phyloP scores from a whole-genome alignment of 2,888 invertebrate species.

The Agrypnus murinus region DNA sequence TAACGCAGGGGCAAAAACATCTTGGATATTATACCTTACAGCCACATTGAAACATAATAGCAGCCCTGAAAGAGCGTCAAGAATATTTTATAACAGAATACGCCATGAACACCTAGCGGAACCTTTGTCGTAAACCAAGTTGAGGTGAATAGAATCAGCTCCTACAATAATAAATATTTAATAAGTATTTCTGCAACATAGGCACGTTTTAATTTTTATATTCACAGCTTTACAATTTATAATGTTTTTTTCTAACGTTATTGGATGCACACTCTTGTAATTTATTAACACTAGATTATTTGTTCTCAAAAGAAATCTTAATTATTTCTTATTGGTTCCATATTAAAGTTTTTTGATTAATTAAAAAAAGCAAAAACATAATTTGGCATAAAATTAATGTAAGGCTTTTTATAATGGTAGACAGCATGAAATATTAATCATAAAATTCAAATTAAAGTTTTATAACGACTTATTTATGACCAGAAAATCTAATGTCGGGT shows the following conservation, averaged over 20 bases:
- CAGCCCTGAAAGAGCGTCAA: no score
- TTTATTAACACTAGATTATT: no score
- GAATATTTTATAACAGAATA: neutral
- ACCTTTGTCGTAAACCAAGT: conserved; percentile 39
- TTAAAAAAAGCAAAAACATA: conserved; percentile 23
- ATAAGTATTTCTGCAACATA: conserved; percentile 37
- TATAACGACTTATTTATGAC: conserved; percentile 47
- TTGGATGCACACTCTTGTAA: no score
- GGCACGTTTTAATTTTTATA: conserved; percentile 42
- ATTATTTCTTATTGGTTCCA: no score
- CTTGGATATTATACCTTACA: no score
- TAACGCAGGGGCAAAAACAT: no score
- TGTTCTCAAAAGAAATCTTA: no score
- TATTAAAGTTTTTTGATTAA: conserved; percentile 8
- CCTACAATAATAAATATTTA: conserved; percentile 43
- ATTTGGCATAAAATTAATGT: conserved; percentile 47
- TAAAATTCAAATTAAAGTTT: conserved; percentile 42
- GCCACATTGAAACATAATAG: no score
- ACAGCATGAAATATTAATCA: conserved; percentile 46
- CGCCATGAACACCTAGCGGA: conserved; percentile 33
- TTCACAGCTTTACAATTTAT: conserved; percentile 33
- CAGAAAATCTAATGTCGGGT: conserved; percentile 41
- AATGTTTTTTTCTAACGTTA: neutral
- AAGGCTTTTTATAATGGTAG: conserved; percentile 24
- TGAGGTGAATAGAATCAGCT: conserved; percentile 41